A percentile compares a stretch with the other conserved stretches of the same genome.
phyloP scores from a whole-genome alignment of 2,888 invertebrate species.

The Ectobius pallidus region DNA sequence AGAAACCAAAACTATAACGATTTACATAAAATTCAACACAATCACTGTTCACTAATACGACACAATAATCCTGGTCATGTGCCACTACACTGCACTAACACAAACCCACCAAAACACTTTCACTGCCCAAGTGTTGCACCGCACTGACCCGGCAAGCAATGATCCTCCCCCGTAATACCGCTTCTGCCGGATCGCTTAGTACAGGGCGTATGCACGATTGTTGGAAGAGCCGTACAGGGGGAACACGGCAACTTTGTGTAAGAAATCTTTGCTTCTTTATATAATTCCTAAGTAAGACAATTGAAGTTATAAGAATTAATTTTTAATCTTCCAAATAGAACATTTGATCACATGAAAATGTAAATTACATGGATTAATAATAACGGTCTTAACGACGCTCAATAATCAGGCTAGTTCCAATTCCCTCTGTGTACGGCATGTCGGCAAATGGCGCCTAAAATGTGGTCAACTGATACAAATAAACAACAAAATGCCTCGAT shows the following conservation, averaged over 20 bases:
- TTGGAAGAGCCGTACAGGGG: slow-evolving; percentile 6
- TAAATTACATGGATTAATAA: too few relatives aligned
- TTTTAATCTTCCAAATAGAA: too few relatives aligned
- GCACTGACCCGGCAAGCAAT: neutral
- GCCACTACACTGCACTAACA: neutral
- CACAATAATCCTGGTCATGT: slow-evolving; percentile 13
- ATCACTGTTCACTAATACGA: neutral
- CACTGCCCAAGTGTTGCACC: neutral
- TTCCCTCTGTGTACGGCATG: slow-evolving; percentile 11
- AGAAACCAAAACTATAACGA: too few relatives aligned
- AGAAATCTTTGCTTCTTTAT: too few relatives aligned
- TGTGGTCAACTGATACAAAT: neutral
- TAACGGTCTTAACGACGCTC: too few relatives aligned
- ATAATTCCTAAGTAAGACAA: too few relatives aligned
- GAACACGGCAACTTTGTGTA: neutral
- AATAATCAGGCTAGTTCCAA: too few relatives aligned
- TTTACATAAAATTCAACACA: neutral
- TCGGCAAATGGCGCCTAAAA: slow-evolving; percentile 28
- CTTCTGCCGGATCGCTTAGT: neutral
- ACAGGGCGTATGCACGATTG: neutral
- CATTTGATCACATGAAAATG: too few relatives aligned
- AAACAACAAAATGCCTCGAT: neutral
- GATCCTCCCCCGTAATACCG: slow-evolving; percentile 9
- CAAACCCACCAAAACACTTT: neutral
- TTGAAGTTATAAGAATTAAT: too few relatives aligned